These are phyloP conservation scores for Malurus melanocephalus DNA, from an alignment of 2,113 vertebrate species.

Conservation along the genomic window DNA sequence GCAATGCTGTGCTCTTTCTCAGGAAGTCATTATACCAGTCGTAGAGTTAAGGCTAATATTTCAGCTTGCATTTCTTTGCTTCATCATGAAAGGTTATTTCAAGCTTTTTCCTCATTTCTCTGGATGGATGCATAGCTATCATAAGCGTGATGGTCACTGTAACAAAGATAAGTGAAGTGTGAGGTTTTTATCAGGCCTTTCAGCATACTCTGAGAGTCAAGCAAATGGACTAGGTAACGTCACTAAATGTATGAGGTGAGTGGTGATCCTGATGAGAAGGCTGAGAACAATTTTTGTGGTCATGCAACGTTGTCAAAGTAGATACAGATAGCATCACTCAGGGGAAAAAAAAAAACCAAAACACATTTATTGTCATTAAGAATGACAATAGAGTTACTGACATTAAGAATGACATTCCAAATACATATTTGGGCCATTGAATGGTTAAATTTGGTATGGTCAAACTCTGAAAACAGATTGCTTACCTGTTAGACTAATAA, in stretches of 20 bases:
- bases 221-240: not conserved
- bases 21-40: not conserved
- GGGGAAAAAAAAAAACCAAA: not conserved
- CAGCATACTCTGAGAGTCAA: not conserved
- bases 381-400: not conserved
- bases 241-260: not conserved
- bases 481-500: conserved; percentile 39
- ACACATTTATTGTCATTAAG: no score
- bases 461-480: not conserved
- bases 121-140: not conserved
- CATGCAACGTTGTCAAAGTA: not conserved
- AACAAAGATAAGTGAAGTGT: not conserved
- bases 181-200: not conserved
- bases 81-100: not conserved
- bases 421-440: not conserved
- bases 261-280: not conserved
- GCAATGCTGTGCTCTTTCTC: not conserved
- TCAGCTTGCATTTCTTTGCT: not conserved
- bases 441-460: not conserved
- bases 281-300: not conserved
- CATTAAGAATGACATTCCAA: not conserved
- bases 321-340: not conserved
- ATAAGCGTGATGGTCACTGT: not conserved
- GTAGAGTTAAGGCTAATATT: not conserved
- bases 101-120: not conserved